Conservation (phyloP, 2,113 vertebrate species). For the Hyaena hyaena region DNA sequence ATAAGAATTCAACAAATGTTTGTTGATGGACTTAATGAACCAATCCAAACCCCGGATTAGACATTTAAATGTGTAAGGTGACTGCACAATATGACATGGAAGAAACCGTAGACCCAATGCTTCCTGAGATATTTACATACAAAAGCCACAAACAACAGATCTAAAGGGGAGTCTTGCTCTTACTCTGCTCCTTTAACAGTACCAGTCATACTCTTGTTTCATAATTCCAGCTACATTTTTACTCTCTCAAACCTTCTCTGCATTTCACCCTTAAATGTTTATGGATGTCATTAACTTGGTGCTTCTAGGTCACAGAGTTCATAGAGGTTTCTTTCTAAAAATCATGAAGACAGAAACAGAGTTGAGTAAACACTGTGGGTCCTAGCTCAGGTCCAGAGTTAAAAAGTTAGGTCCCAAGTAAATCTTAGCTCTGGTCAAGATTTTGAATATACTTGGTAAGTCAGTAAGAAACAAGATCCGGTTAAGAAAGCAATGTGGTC, state of each 20-base stretch:
- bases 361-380: background rate
- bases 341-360: background rate
- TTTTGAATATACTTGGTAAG: background rate
- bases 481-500: background rate
- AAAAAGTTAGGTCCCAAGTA: background rate
- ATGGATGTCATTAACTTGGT: background rate
- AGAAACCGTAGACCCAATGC: background rate
- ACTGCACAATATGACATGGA: background rate
- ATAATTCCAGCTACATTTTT: background rate
- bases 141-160: background rate
- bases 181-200: background rate
- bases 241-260: background rate
- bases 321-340: conserved; percentile 50
- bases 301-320: conserved; percentile 38
- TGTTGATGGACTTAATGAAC: background rate
- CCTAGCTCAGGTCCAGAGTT: background rate
- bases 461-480: background rate
- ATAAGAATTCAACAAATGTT: conserved; percentile 20
- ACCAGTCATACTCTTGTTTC: background rate
- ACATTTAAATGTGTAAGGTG: background rate
- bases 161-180: background rate
- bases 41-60: conserved; percentile 25
- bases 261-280: conserved; percentile 4
- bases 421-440: background rate
- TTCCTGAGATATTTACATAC: background rate